Evolutionary conservation across 2,113 vertebrate genomes (phyloP).

Genomic region (Pedionomus torquatus): DNA sequence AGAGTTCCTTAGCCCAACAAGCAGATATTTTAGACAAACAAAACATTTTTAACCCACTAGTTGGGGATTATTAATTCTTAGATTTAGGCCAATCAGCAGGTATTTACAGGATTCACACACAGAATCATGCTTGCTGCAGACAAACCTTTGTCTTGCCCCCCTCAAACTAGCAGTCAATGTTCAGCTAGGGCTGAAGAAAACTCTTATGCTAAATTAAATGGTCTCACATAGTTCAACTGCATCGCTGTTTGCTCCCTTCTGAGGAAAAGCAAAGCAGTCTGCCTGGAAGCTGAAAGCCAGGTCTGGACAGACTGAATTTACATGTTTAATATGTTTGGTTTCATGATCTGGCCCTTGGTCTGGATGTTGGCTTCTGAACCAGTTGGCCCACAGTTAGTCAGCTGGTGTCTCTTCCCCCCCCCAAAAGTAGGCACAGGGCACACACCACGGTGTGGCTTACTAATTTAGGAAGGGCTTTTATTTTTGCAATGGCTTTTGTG

Average conservation of each 20-base stretch:
- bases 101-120: not conserved
- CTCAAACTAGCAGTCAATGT: not conserved
- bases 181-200: not conserved
- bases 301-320: not conserved
- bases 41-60: not conserved
- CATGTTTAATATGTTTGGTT: not conserved
- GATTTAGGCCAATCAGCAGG: not conserved
- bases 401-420: not conserved
- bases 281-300: not conserved
- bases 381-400: not conserved
- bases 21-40: not conserved
- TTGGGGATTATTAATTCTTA: not conserved
- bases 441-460: not conserved
- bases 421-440: not conserved
- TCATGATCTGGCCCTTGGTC: not conserved
- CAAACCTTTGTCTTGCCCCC: not conserved
- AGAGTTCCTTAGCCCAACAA: not conserved
- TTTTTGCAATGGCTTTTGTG: not conserved
- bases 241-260: not conserved
- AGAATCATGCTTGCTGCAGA: not conserved
- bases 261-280: not conserved
- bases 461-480: not conserved
- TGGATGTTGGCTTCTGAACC: not conserved
- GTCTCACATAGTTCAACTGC: not conserved
- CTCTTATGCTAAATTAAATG: not conserved